Evolutionary conservation across 2,113 vertebrate genomes (phyloP).

Genomic region (Otus sunia): DNA sequence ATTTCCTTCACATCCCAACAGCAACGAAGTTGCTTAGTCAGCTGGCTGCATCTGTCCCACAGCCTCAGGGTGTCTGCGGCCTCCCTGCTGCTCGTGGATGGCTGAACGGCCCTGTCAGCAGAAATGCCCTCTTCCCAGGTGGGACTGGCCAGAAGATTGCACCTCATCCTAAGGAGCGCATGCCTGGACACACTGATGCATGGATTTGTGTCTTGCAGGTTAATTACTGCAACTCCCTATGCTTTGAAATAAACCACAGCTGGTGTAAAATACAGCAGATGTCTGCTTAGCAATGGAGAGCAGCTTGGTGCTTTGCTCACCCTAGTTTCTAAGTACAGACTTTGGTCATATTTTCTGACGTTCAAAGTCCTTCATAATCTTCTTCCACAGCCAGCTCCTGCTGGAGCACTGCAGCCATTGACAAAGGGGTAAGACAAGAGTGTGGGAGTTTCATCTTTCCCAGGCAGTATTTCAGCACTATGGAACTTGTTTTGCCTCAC

Average conservation of each 20-base stretch:
- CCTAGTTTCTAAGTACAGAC: neutral
- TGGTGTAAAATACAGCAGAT: neutral
- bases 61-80: neutral
- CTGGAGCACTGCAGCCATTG: neutral
- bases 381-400: neutral
- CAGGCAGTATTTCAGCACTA: neutral
- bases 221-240: neutral
- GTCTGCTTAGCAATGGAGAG: neutral
- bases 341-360: neutral
- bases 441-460: neutral
- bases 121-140: neutral
- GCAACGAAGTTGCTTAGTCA: neutral
- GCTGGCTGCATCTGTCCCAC: neutral
- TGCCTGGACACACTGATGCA: neutral
- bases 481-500: neutral
- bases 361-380: neutral
- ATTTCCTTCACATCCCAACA: neutral
- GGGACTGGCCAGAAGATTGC: neutral
- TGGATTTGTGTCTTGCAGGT: neutral
- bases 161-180: neutral
- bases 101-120: neutral
- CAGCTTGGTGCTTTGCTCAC: neutral
- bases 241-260: slow-evolving; percentile 31
- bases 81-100: neutral
- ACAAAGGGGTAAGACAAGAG: neutral